Evolutionary conservation across 2,888 invertebrate species (phyloP), one percentile per base, ranked within the genome.

Genomic region (Schizaphis graminum): DNA sequence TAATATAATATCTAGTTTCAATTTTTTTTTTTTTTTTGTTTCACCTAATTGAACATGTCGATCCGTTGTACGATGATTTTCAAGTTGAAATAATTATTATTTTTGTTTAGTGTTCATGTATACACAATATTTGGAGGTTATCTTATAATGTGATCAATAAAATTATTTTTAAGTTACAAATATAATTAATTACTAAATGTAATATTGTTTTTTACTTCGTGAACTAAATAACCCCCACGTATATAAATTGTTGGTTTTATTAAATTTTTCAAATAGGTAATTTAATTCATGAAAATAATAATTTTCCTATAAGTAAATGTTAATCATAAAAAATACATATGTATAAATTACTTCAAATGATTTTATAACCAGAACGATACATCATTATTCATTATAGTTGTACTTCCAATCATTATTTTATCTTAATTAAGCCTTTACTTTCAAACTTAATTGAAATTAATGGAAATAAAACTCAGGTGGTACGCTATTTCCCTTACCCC

Each of bases 381-480:
- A 67, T 84, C 35, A 77, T 77, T 77, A 77, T 41, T 91, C 44
- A 61, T 44, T 44, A 56, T 56, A 44, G 11, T 53, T 28, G n/a
- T 61, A 56, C 49, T 35, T 24, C 13, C 53, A n/a, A 53, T 93
- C 56, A 90, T 90, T 93, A 90, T 89, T 94, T 91, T 87, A 91
- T 91, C 90, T 61, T 91, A 94, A 94, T 94, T 94, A 94, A 94
- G 86, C 86, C 41, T 94, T 94, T 85, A 85, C 67, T 61, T 91
- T 67, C 86, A 61, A 49, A 86, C 61, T 91, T 94, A 94, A 94
- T 94, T 94, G 85, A 87, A 91, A 94, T 94, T 91, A 94, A 94
- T 94, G 91, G 49, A 86, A 61, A 26, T 53, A 91, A 53, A 91
- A 91, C 86, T 67, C 94, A 91, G 94, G 94, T 87, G 86, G 84